A percentile compares a stretch with the other conserved stretches of the same genome.
phyloP scores from a whole-genome alignment of 1,140 invertebrate species.

The Rhopalosiphum padi region DNA sequence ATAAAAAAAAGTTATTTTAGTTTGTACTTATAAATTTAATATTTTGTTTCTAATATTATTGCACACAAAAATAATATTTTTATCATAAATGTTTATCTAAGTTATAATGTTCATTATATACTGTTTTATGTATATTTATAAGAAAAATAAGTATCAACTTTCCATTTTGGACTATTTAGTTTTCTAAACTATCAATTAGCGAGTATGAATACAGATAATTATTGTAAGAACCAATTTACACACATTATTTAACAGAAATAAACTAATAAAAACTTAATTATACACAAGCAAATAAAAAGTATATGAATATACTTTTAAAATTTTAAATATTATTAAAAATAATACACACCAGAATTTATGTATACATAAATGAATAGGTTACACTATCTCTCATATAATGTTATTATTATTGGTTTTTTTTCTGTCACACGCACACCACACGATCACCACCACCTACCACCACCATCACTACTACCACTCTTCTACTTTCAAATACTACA shows the following conservation, averaged over 20 bases:
- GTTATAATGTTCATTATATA: constrained; percentile 6
- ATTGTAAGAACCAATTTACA: constrained; percentile 21
- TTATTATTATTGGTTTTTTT: constrained; percentile 52
- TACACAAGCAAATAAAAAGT: background rate
- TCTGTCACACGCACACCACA: constrained; percentile 52
- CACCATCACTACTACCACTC: constrained; percentile 52
- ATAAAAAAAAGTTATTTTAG: background rate
- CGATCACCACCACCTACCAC: constrained; percentile 28
- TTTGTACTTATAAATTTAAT: background rate
- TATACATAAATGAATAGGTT: constrained; percentile 34
- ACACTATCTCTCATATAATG: constrained; percentile 46
- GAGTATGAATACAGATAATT: background rate
- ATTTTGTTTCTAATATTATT: background rate
- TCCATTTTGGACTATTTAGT: background rate
- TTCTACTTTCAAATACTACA: constrained; percentile 67
- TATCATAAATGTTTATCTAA: background rate
- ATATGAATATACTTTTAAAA: background rate
- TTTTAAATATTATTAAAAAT: constrained; percentile 9
- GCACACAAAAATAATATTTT: background rate
- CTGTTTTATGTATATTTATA: background rate
- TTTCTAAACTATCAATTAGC: background rate
- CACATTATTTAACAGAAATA: constrained; percentile 39
- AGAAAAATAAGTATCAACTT: background rate
- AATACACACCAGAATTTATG: constrained; percentile 17
- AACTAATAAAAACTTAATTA: constrained; percentile 12